Conservation (phyloP, 1,140 invertebrate genomes). For the Leptonema lineaticorne region DNA sequence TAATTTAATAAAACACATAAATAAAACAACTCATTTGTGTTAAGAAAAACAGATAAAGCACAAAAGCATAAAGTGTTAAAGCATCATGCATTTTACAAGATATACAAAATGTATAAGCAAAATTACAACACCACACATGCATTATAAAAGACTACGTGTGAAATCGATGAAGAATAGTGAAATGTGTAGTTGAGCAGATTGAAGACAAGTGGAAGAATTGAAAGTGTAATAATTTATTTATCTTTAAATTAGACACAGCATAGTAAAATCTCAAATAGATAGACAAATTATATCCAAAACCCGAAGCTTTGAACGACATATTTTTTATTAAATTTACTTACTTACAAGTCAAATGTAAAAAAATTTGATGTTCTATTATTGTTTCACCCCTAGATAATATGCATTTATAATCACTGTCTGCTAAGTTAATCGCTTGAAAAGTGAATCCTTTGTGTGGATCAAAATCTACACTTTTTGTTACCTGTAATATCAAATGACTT, state of each 20-base stretch:
- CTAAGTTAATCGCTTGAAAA: constrained; percentile 19
- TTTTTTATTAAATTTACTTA: constrained; percentile 36
- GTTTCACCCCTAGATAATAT: constrained; percentile 10
- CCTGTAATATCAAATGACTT: constrained; percentile 31
- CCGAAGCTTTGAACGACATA: constrained; percentile 23
- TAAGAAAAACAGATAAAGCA: background rate
- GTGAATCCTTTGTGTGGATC: constrained; percentile 35
- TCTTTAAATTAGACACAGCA: too few species aligned
- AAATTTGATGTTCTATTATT: constrained; percentile 26
- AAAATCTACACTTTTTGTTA: constrained; percentile 33
- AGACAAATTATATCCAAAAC: constrained; percentile 15
- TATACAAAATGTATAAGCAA: background rate
- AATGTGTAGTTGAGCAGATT: too few species aligned
- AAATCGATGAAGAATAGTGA: background rate
- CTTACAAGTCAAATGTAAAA: constrained; percentile 33
- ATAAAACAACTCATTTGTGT: too few species aligned
- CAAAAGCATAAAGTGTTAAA: constrained; percentile 24
- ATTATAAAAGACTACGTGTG: background rate
- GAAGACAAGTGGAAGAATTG: too few species aligned
- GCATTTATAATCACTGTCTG: constrained; percentile 28
- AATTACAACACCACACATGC: constrained; percentile 16
- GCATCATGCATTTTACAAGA: background rate
- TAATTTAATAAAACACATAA: background rate
- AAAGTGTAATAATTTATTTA: too few species aligned
- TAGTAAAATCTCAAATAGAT: too few species aligned